Evolutionary conservation across 2,888 invertebrate genomes (phyloP).

Genomic region (Himalopsyche tibetana): DNA sequence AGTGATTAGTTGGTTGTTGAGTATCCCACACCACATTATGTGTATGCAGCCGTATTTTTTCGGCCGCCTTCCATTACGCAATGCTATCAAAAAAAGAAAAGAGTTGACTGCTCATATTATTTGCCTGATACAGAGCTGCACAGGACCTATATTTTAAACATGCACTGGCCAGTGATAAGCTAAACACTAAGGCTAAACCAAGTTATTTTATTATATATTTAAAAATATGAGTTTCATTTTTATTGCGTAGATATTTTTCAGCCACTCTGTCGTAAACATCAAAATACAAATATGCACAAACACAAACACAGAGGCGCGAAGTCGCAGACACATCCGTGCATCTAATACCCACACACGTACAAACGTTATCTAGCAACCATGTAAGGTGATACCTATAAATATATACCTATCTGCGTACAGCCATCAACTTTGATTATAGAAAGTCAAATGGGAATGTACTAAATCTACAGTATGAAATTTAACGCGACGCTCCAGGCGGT

Average conservation of each 20-base stretch:
- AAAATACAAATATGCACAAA: constrained; percentile 13
- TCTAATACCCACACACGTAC: constrained; percentile 8
- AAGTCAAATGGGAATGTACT: constrained; percentile 34
- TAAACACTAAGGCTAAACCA: too few species aligned
- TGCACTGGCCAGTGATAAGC: too few species aligned
- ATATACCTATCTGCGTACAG: not conserved
- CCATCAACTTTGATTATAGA: constrained; percentile 15
- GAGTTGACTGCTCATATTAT: too few species aligned
- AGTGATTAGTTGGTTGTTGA: too few species aligned
- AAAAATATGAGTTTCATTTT: too few species aligned
- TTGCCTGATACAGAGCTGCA: too few species aligned
- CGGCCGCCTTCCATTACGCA: too few species aligned
- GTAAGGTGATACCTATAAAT: constrained; percentile 6
- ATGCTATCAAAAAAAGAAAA: too few species aligned
- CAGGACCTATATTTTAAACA: too few species aligned
- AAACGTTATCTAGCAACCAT: constrained; percentile 10
- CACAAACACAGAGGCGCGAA: constrained; percentile 2
- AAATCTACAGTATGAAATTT: constrained; percentile 16
- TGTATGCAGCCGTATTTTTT: too few species aligned
- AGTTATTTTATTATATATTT: too few species aligned
- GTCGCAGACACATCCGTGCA: constrained; percentile 28
- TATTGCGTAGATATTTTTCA: not conserved
- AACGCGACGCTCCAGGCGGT: constrained; percentile 9
- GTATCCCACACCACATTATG: too few species aligned
- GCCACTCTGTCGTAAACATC: constrained; percentile 8